phyloP scores from a whole-genome alignment of 2,113 vertebrate genomes.

The Oncorhynchus clarkii region DNA sequence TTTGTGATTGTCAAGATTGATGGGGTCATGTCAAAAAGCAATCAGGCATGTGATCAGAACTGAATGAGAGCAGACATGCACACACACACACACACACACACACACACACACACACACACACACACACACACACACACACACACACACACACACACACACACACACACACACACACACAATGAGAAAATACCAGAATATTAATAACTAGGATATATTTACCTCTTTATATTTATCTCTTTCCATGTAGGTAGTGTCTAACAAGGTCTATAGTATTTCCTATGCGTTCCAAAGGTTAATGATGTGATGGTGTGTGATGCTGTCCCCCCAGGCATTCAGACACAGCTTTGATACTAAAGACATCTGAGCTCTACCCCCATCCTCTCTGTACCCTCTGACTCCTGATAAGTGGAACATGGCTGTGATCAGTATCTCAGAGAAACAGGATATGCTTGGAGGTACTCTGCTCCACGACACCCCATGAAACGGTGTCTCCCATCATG shows the following conservation, averaged over 20 bases:
- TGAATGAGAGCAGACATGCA: neutral
- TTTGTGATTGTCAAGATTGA: neutral
- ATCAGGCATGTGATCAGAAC: neutral
- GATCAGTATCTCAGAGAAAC: slow-evolving; percentile 41
- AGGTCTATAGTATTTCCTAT: slow-evolving; percentile 11
- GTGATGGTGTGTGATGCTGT: neutral
- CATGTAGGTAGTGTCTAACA: neutral
- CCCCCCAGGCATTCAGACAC: slow-evolving; percentile 3
- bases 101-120: neutral
- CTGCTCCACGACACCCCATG: slow-evolving; percentile 6
- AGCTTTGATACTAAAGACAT: slow-evolving; percentile 39
- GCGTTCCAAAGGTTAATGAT: neutral
- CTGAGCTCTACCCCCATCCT: slow-evolving; percentile 13
- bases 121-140: neutral
- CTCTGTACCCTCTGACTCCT: slow-evolving; percentile 35
- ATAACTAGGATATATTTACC: neutral
- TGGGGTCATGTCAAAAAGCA: neutral
- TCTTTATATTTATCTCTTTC: neutral
- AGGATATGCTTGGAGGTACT: slow-evolving; percentile 25
- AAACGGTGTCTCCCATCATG: too few relatives aligned
- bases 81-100: too few relatives aligned
- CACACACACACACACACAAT: neutral
- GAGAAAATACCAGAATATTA: neutral
- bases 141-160: too few relatives aligned
- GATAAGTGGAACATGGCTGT: slow-evolving; percentile 34